Conservation (phyloP, 1,140 invertebrate genomes). For the Drosophila kohkoa region DNA sequence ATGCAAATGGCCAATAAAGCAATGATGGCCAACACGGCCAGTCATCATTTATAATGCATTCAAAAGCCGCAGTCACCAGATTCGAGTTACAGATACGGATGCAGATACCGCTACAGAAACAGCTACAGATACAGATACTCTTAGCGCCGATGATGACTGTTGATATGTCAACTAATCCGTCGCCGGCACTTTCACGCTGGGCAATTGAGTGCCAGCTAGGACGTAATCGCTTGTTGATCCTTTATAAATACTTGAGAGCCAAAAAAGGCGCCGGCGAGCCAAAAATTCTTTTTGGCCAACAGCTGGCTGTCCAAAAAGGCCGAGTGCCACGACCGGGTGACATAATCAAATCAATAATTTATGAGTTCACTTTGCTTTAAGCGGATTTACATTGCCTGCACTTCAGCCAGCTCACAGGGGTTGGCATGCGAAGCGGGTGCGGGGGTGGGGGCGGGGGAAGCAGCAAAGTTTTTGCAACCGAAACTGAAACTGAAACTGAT, state of each 20-base stretch:
- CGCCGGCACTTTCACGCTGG: constrained; percentile 55
- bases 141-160: constrained; percentile 17
- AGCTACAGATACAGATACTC: constrained; percentile 10
- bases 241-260: constrained; percentile 71
- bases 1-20: constrained; percentile 59
- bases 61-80: constrained; percentile 42
- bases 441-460: constrained; percentile 4
- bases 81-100: constrained; percentile 24
- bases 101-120: neutral
- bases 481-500: constrained; percentile 71
- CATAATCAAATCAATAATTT: constrained; percentile 84
- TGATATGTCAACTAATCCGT: constrained; percentile 71
- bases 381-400: constrained; percentile 78
- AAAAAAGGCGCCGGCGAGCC: constrained; percentile 23
- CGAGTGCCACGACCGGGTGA: constrained; percentile 49
- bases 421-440: constrained; percentile 2
- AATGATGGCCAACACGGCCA: constrained; percentile 43
- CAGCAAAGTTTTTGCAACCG: constrained; percentile 57
- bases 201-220: constrained; percentile 59
- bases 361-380: constrained; percentile 78
- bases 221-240: constrained; percentile 81
- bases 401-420: constrained; percentile 35
- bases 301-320: constrained; percentile 40
- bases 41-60: constrained; percentile 75
- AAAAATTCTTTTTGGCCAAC: constrained; percentile 46